phyloP scores from a whole-genome alignment of 2,888 invertebrate genomes.

The Piscicola geometra region DNA sequence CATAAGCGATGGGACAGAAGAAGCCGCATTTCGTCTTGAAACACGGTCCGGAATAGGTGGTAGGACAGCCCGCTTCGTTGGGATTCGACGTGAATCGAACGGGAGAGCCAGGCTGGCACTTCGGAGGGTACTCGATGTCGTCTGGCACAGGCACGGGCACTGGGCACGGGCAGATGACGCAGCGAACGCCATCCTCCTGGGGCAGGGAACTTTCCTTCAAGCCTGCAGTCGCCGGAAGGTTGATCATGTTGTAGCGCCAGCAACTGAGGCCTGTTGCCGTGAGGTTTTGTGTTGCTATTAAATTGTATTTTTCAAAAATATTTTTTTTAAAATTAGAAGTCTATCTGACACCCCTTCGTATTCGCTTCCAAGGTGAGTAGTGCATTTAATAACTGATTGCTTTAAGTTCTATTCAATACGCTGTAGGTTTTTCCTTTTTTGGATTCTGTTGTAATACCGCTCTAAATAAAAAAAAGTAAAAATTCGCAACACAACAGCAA shows the following conservation, averaged over 20 bases:
- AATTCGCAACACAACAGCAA: too few species aligned
- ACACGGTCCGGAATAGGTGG: background rate
- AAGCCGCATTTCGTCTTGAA: background rate
- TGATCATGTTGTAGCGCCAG: slow-evolving; percentile 25
- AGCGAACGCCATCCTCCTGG: slow-evolving; percentile 15
- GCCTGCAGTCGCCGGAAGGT: background rate
- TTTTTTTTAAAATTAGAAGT: too few species aligned
- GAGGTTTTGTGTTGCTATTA: too few species aligned
- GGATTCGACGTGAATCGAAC: background rate
- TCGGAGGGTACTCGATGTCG: background rate
- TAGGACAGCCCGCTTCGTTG: background rate
- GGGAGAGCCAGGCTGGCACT: too few species aligned
- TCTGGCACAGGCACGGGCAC: slow-evolving; percentile 16
- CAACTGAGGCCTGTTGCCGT: background rate
- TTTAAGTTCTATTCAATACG: too few species aligned
- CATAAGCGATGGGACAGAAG: background rate
- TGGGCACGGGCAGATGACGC: slow-evolving; percentile 26
- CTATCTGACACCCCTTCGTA: too few species aligned
- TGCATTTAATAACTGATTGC: too few species aligned
- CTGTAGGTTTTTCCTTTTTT: too few species aligned
- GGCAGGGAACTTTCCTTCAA: background rate
- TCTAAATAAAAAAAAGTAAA: too few species aligned
- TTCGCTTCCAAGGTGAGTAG: too few species aligned
- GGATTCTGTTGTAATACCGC: too few species aligned
- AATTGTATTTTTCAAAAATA: too few species aligned